Conservation (phyloP, 1,140 invertebrate species). For the Parapsyche elsis region DNA sequence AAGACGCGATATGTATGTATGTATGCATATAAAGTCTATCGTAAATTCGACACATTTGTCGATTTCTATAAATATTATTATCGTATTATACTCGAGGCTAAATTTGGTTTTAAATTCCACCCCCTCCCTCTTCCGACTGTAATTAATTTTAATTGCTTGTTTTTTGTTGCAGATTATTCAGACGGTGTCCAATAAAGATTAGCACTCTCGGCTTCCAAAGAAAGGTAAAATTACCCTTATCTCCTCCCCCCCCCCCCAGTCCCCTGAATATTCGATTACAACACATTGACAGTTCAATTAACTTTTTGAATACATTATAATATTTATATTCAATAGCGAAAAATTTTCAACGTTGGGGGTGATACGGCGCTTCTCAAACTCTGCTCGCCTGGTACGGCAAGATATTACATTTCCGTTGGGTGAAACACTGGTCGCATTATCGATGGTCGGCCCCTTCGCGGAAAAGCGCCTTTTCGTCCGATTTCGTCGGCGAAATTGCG, state of each 20-base stretch:
- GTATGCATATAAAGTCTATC: too few relatives aligned
- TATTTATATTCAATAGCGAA: not conserved
- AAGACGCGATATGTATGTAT: too few relatives aligned
- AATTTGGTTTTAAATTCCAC: too few relatives aligned
- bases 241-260: not conserved
- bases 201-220: not conserved
- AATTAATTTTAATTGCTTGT: not conserved
- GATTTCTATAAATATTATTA: too few relatives aligned
- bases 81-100: too few relatives aligned
- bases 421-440: too few relatives aligned
- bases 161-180: not conserved
- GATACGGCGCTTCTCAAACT: too few relatives aligned
- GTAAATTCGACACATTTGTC: too few relatives aligned
- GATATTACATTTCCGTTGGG: too few relatives aligned
- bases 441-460: too few relatives aligned
- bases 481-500: slow-evolving; percentile 9
- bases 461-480: not conserved
- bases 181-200: not conserved
- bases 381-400: too few relatives aligned
- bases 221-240: slow-evolving; percentile 14
- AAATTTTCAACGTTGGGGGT: too few relatives aligned
- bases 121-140: not conserved
- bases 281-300: slow-evolving; percentile 25
- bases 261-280: slow-evolving; percentile 8
- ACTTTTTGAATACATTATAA: slow-evolving; percentile 21